These are phyloP conservation scores for Dunckerocampus dactyliophorus DNA, from an alignment of 2,113 vertebrate species.

Conservation along the genomic window DNA sequence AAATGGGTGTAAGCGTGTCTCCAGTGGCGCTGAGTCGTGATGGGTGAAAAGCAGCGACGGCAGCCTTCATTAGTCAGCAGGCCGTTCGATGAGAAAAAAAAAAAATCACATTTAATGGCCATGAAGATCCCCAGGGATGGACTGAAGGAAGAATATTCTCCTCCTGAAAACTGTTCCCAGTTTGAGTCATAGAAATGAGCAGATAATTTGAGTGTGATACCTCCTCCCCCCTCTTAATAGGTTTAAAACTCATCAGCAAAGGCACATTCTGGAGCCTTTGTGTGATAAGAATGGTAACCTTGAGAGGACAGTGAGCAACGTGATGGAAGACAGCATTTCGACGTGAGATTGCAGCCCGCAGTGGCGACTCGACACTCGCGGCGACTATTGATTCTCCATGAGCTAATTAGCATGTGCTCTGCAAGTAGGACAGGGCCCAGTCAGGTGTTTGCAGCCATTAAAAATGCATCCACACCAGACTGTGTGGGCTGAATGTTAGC, in stretches of 20 bases:
- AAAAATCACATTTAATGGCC: slow-evolving; percentile 41
- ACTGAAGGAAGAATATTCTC: slow-evolving; percentile 5
- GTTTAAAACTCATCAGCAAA: slow-evolving; percentile 15
- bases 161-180: slow-evolving; percentile 10
- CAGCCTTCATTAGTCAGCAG: slow-evolving; percentile 52
- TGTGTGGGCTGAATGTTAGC: neutral
- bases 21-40: slow-evolving; percentile 22
- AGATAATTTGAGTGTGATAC: slow-evolving; percentile 15
- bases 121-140: slow-evolving; percentile 37
- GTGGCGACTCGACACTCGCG: neutral
- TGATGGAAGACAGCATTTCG: no score
- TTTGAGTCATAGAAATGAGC: slow-evolving; percentile 21
- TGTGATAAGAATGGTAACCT: slow-evolving; percentile 6
- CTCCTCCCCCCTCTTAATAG: slow-evolving; percentile 1
- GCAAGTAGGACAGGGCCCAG: neutral
- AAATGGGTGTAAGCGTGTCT: slow-evolving; percentile 11
- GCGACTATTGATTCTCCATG: slow-evolving; percentile 12
- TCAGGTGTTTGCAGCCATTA: slow-evolving; percentile 14
- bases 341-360: no score
- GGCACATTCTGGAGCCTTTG: slow-evolving; percentile 2
- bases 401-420: slow-evolving; percentile 10
- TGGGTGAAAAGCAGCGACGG: slow-evolving; percentile 37
- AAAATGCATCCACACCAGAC: slow-evolving; percentile 17
- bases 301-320: no score
- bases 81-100: slow-evolving; percentile 37